Percentiles rank a stretch among this genome's conserved stretches.
These are phyloP conservation scores for Alcis repandata DNA, from an alignment of 2,888 invertebrate species.

Conservation along the genomic window DNA sequence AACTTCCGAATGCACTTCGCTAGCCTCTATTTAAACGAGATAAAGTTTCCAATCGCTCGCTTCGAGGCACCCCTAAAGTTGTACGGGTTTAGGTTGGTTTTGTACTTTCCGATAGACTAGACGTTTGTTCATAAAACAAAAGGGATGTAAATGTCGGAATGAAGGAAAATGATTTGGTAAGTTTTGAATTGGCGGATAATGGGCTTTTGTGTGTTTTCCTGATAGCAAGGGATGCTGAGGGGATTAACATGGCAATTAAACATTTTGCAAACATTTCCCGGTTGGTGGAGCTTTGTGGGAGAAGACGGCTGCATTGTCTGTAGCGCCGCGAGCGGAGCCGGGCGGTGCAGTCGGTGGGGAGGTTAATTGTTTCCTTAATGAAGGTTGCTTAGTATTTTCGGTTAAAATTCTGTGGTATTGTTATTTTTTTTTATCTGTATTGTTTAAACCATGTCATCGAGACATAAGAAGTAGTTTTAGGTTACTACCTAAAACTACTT, in stretches of 20 bases:
- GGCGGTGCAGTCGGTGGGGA: not conserved
- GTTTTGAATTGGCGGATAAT: conserved; percentile 41
- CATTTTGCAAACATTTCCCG: conserved; percentile 23
- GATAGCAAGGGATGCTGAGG: conserved; percentile 21
- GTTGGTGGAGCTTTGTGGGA: conserved; percentile 2
- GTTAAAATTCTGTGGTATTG: no score
- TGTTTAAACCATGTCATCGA: no score
- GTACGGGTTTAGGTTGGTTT: conserved; percentile 67
- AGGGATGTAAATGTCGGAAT: conserved; percentile 52
- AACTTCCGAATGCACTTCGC: conserved; percentile 49
- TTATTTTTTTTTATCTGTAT: no score
- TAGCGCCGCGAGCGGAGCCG: not conserved
- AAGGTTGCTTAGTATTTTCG: not conserved
- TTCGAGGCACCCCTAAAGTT: conserved; percentile 28
- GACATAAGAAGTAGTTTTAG: no score
- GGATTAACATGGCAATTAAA: conserved; percentile 33
- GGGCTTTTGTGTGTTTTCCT: conserved; percentile 36
- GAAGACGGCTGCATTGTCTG: conserved; percentile 6
- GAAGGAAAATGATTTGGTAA: conserved; percentile 44
- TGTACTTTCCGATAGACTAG: conserved; percentile 70
- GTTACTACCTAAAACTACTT: no score
- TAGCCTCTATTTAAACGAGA: conserved; percentile 39
- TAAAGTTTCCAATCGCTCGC: conserved; percentile 49
- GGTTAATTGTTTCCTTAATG: not conserved
- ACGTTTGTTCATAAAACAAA: conserved; percentile 74